phyloP scores from a whole-genome alignment of 1,140 invertebrate species.

The Ceratina australensis region DNA sequence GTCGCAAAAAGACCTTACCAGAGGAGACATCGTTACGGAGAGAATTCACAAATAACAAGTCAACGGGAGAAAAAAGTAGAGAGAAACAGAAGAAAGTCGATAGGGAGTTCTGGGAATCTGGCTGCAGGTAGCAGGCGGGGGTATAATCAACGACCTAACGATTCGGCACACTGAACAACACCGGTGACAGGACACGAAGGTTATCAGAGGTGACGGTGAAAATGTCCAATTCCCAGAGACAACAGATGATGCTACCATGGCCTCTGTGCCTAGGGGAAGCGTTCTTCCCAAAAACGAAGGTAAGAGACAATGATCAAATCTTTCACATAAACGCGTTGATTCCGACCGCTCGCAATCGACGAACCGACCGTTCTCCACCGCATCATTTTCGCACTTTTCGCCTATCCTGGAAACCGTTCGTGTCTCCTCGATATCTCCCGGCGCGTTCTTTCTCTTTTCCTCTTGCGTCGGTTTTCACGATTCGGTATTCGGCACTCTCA shows the following conservation, averaged over 20 bases:
- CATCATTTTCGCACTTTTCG: constrained; percentile 31
- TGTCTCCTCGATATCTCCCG: constrained; percentile 12
- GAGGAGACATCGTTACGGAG: background rate
- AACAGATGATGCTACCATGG: constrained; percentile 78
- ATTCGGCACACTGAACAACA: background rate
- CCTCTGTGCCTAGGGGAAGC: constrained; percentile 69
- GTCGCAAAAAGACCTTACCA: background rate
- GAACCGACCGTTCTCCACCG: constrained; percentile 29
- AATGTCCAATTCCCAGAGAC: constrained; percentile 70
- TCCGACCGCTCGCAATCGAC: constrained; percentile 12
- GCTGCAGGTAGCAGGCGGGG: background rate
- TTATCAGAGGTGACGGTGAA: constrained; percentile 1
- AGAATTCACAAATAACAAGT: background rate
- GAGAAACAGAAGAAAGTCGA: background rate
- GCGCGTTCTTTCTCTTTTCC: constrained; percentile 7
- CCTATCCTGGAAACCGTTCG: constrained; percentile 11
- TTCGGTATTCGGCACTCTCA: constrained; percentile 19
- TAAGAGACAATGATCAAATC: constrained; percentile 59
- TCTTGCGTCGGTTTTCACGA: constrained; percentile 1
- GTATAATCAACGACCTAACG: background rate
- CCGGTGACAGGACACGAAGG: background rate
- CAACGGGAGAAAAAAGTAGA: background rate
- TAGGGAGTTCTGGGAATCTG: background rate
- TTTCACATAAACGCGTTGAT: constrained; percentile 29
- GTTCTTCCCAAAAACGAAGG: constrained; percentile 71